Conservation (phyloP, 2,113 vertebrate genomes). For the Dicerorhinus sumatrensis region DNA sequence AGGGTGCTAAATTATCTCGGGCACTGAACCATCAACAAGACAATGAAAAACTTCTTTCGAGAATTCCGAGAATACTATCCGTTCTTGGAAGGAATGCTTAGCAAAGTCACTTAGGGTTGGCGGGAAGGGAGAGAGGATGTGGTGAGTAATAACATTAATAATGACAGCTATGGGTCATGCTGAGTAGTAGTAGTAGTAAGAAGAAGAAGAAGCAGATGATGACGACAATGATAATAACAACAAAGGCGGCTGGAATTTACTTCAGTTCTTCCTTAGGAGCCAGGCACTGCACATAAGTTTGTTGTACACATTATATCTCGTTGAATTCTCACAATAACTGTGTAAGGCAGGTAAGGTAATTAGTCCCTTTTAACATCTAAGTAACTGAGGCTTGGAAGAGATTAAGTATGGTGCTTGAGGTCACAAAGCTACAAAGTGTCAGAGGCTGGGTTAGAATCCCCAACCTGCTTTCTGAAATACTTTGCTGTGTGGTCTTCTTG, state of each 20-base stretch:
- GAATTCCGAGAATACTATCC: constrained; percentile 44
- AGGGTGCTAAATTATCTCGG: not conserved
- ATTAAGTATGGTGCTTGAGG: not conserved
- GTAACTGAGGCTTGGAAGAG: not conserved
- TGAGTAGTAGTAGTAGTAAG: not conserved
- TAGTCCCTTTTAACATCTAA: not conserved
- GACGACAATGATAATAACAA: not conserved
- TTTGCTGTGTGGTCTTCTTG: not conserved
- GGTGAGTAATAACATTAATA: constrained; percentile 12
- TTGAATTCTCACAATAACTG: not conserved
- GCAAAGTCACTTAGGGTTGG: constrained; percentile 25
- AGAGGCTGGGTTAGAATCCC: not conserved
- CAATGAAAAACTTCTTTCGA: constrained; percentile 8
- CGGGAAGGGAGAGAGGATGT: not conserved
- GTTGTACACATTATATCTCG: not conserved
- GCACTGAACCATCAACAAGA: not conserved
- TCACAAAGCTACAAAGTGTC: not conserved
- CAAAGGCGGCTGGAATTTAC: not conserved
- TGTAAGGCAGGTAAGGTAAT: not conserved
- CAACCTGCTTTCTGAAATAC: not conserved
- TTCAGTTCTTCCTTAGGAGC: not conserved
- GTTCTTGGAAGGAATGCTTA: constrained; percentile 55
- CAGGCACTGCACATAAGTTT: not conserved
- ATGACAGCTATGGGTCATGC: not conserved
- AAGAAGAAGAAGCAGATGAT: not conserved